Percentiles rank a stretch among this genome's conserved stretches.
phyloP scores from a whole-genome alignment of 2,888 invertebrate species.

The Drosophila yooni region DNA sequence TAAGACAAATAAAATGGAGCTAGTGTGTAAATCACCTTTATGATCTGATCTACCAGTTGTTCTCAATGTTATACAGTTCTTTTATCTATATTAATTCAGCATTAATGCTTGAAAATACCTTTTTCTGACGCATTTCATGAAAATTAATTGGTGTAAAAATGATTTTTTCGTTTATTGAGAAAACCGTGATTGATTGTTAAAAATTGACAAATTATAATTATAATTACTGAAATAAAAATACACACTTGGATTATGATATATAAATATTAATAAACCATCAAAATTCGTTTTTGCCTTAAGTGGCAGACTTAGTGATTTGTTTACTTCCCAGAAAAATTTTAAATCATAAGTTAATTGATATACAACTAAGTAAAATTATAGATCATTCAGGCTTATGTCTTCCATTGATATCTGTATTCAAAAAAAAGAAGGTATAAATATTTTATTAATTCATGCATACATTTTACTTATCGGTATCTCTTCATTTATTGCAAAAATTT shows the following conservation, averaged over 20 bases:
- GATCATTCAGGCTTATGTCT: not conserved
- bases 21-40: not conserved
- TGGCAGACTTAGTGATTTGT: not conserved
- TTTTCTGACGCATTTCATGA: not conserved
- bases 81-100: not conserved
- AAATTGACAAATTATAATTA: not conserved
- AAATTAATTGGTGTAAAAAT: not conserved
- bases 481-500: not conserved
- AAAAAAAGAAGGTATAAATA: not conserved
- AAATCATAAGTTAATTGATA: not conserved
- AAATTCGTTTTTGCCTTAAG: not conserved
- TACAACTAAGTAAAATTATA: not conserved
- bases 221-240: not conserved
- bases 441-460: not conserved
- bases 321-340: not conserved
- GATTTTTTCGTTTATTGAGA: not conserved
- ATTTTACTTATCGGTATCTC: not conserved
- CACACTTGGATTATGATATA: not conserved
- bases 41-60: not conserved
- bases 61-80: fast-evolving
- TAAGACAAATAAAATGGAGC: not conserved
- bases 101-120: not conserved
- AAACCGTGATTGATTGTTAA: not conserved
- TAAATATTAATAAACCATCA: not conserved
- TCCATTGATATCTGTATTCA: not conserved